Percentiles rank a stretch among this genome's conserved stretches.
Conservation (phyloP, 2,888 invertebrate species). For the Scrobipalpa atriplicella region DNA sequence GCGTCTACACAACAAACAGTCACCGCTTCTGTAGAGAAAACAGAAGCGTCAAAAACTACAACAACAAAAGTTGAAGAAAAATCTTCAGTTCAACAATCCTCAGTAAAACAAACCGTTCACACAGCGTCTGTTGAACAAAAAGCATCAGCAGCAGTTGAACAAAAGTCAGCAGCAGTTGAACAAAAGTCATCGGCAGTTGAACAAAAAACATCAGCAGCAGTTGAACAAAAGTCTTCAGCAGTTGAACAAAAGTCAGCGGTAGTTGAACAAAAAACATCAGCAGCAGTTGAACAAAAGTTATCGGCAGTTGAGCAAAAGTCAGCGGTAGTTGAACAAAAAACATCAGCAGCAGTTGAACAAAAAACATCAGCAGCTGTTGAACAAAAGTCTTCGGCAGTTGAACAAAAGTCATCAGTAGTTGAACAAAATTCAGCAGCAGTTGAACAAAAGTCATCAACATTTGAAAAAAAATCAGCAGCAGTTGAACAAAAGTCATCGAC, state of each 20-base stretch:
- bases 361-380: constrained; percentile 34
- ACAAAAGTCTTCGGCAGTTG: constrained; percentile 25
- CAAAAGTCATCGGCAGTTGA: constrained; percentile 29
- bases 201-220: constrained; percentile 25
- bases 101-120: constrained; percentile 34
- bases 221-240: constrained; percentile 15
- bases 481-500: constrained; percentile 24
- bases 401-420: constrained; percentile 23
- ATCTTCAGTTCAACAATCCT: constrained; percentile 36
- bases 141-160: constrained; percentile 28
- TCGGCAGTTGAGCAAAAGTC: too few relatives aligned
- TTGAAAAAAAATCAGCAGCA: constrained; percentile 24
- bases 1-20: constrained; percentile 53
- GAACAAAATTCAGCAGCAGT: constrained; percentile 33
- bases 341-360: constrained; percentile 44
- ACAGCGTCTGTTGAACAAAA: constrained; percentile 35
- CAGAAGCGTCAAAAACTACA: constrained; percentile 31
- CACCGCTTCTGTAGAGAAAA: constrained; percentile 36
- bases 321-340: not conserved
- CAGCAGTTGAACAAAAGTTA: constrained; percentile 30
- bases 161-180: constrained; percentile 32
- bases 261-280: constrained; percentile 31
- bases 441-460: constrained; percentile 27
- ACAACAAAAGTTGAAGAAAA: constrained; percentile 45
- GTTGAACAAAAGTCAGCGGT: constrained; percentile 11